These are phyloP conservation scores for Drosophila pseudoananassae DNA, from an alignment of 1,140 invertebrate genomes.

Conservation along the genomic window DNA sequence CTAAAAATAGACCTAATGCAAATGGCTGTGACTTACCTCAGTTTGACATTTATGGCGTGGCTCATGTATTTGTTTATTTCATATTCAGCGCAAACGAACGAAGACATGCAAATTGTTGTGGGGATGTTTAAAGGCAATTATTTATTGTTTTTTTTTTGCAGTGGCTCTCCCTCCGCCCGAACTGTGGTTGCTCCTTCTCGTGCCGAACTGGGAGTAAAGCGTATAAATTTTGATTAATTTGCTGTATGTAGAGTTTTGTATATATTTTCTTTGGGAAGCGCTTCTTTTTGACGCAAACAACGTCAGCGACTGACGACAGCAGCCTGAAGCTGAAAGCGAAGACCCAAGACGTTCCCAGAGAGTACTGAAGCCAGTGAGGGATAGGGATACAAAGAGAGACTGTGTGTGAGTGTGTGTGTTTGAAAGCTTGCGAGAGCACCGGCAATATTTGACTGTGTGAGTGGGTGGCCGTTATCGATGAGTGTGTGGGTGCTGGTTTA, in stretches of 20 bases:
- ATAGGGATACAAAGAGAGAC: constrained; percentile 6
- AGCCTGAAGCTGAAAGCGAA: constrained; percentile 49
- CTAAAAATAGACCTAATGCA: constrained; percentile 25
- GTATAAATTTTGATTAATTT: constrained; percentile 39
- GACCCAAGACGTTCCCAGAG: constrained; percentile 30
- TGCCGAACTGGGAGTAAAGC: constrained; percentile 8
- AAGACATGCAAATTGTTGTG: constrained; percentile 75
- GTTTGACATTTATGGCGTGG: constrained; percentile 79
- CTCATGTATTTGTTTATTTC: constrained; percentile 80
- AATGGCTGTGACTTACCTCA: constrained; percentile 64
- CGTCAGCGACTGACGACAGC: constrained; percentile 78
- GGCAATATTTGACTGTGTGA: constrained; percentile 43
- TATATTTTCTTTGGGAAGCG: constrained; percentile 10
- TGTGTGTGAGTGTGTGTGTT: background rate
- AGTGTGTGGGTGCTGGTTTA: background rate
- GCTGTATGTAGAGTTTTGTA: constrained; percentile 20
- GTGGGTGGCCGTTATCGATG: background rate
- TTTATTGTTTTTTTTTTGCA: constrained; percentile 4
- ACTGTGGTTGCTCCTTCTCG: constrained; percentile 21
- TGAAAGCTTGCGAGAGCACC: constrained; percentile 48
- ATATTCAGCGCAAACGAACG: constrained; percentile 72
- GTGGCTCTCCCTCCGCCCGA: constrained; percentile 1
- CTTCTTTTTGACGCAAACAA: constrained; percentile 75
- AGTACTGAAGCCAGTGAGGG: constrained; percentile 3
- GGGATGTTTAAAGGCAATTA: constrained; percentile 27